Conservation (phyloP, 2,113 vertebrate species). For the Larimichthys polyactis region DNA sequence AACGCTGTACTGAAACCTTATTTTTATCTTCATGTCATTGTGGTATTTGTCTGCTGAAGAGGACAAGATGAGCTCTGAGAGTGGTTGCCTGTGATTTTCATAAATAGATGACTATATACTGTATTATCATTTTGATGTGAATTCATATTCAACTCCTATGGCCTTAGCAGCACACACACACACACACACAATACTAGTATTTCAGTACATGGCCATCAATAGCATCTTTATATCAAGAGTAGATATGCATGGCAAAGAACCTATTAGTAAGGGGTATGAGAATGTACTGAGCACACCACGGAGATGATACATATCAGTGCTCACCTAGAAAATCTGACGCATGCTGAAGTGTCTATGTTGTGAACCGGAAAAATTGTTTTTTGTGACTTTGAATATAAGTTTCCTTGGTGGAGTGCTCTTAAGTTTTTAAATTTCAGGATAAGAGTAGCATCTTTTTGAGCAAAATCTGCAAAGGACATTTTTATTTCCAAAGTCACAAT, state of each 20-base stretch:
- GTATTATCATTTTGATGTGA: constrained; percentile 24
- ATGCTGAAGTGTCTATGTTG: constrained; percentile 40
- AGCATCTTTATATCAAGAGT: constrained; percentile 20
- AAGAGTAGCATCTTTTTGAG: not conserved
- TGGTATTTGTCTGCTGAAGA: constrained; percentile 5
- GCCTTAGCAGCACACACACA: constrained; percentile 48
- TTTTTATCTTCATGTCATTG: constrained; percentile 4
- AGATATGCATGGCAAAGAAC: constrained; percentile 52
- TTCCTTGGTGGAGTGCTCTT: not conserved
- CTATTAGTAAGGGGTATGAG: constrained; percentile 10
- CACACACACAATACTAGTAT: not conserved
- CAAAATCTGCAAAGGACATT: not conserved
- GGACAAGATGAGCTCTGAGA: not conserved
- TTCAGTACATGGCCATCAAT: constrained; percentile 2
- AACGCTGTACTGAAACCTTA: not conserved
- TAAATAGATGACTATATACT: constrained; percentile 1
- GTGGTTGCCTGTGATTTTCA: constrained; percentile 34
- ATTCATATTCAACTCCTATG: constrained; percentile 32
- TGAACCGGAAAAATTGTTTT: constrained; percentile 3
- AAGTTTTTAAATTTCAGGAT: not conserved
- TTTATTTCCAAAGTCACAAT: not conserved
- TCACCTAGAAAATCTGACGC: constrained; percentile 23
- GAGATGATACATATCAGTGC: constrained; percentile 24
- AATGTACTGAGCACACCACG: constrained; percentile 26
- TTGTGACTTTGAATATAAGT: constrained; percentile 20